Base-by-base conservation (phyloP, 1,140 invertebrate genomes). In the Rhyzopertha dominica region DNA sequence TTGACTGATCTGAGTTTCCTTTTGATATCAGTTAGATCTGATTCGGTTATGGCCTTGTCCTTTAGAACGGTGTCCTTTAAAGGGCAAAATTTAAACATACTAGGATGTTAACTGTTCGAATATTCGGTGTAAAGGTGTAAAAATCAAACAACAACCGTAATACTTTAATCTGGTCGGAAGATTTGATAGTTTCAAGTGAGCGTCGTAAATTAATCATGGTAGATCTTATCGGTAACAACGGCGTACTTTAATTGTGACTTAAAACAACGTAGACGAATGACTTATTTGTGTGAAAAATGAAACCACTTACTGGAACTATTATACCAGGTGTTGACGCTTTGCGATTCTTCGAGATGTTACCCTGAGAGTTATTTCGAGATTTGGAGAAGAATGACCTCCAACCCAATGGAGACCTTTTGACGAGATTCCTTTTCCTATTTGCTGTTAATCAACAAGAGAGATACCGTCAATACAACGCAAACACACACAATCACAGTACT, bases 311-410 rank as follows among this genome's bases (percentile, higher is more conserved):
- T 10, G 38, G 16, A 8, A 29, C 20, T n/a, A 48, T 48, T 19
- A 46, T 34, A 14, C 54, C 54, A 1, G 63, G 63, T 2, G 63
- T 60, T 4, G 63, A 64, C 14, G 58, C 54, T 47, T 65, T 65
- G 25, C 62, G 35, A 13, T 42, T 59, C 44, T 59, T 65, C 16
- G 44, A 44, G 18, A 58, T 25, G 28, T 40, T 57, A 23, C 37
- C 51, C 30, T 59, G 46, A 5, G 59, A 47, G 29, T 53, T 59
- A 39, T 63, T 65, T 7, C 63, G 67, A 23, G 74, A 69, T 51
- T 78, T 73, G 24, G 78, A 74, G 59, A 87, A 88, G 25, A 90
- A 74, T 2, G 82, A 82, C 30, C 84, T 77, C 87, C 87, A 90
- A n/a, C 85, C 86, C 1, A 82, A 75, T 0, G 85, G 84, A 1